phyloP scores from a whole-genome alignment of 2,888 invertebrate genomes.

The Sthenelais limicola region DNA sequence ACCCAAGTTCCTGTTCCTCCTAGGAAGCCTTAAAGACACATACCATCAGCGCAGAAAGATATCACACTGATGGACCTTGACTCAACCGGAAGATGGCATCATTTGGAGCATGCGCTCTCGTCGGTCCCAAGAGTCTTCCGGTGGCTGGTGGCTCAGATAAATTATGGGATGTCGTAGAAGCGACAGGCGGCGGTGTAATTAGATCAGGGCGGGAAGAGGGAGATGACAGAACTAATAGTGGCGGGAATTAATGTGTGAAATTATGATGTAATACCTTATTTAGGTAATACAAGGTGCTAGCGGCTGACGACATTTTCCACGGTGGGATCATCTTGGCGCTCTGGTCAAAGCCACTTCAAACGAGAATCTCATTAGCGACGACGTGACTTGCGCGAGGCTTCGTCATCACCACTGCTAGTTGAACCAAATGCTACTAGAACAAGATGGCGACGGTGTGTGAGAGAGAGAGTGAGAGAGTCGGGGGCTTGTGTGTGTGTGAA shows the following conservation, averaged over 20 bases:
- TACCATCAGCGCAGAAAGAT: no score
- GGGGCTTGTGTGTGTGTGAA: no score
- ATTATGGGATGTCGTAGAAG: slow-evolving; percentile 14
- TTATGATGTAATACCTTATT: slow-evolving; percentile 38
- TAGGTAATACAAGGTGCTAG: slow-evolving; percentile 6
- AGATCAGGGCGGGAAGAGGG: slow-evolving; percentile 30
- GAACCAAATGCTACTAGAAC: no score
- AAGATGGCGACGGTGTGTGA: no score
- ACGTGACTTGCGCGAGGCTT: not conserved
- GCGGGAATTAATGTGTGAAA: slow-evolving; percentile 33
- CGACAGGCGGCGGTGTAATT: slow-evolving; percentile 33
- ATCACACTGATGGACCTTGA: no score
- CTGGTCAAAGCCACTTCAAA: slow-evolving; percentile 11
- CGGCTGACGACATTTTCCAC: not conserved
- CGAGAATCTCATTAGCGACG: slow-evolving; percentile 32
- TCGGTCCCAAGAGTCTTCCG: not conserved
- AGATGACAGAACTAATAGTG: slow-evolving; percentile 37
- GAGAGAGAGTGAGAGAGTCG: no score
- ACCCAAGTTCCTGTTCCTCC: no score
- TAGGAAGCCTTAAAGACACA: no score
- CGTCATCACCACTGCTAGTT: no score
- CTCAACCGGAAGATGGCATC: no score
- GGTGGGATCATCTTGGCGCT: no score
- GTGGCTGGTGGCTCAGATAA: slow-evolving; percentile 13
- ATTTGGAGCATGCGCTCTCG: no score